phyloP scores from a whole-genome alignment of 2,113 vertebrate species.

The Narcine bancroftii region DNA sequence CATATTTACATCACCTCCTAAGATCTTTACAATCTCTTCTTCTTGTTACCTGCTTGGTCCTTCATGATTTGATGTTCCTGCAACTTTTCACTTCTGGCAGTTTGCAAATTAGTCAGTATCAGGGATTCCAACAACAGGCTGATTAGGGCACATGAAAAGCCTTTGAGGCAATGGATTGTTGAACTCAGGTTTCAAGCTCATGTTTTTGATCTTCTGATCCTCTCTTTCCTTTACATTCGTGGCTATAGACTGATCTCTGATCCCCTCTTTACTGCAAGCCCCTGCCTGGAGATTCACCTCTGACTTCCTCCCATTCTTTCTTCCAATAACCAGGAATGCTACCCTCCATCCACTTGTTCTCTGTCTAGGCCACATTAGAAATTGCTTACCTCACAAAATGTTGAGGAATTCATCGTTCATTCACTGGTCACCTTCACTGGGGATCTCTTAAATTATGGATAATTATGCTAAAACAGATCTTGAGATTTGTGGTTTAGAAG shows the following conservation, averaged over 20 bases:
- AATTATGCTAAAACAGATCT: neutral
- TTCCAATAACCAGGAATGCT: neutral
- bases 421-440: neutral
- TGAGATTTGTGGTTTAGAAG: neutral
- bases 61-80: neutral
- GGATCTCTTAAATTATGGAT: neutral
- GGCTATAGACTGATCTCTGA: neutral
- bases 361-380: neutral
- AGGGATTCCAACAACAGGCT: neutral
- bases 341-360: neutral
- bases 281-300: neutral
- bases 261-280: neutral
- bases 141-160: neutral
- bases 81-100: neutral
- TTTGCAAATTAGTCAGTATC: neutral
- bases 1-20: neutral
- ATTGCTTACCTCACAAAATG: neutral
- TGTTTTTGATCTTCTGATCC: neutral
- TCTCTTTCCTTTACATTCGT: neutral
- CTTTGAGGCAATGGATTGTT: neutral
- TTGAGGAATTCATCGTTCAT: neutral
- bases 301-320: neutral
- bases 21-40: neutral
- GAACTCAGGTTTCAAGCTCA: neutral
- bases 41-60: neutral